A percentile compares a stretch with the other conserved stretches of the same genome.
Conservation (phyloP, 2,797 vertebrate genomes). For the Falco biarmicus region DNA sequence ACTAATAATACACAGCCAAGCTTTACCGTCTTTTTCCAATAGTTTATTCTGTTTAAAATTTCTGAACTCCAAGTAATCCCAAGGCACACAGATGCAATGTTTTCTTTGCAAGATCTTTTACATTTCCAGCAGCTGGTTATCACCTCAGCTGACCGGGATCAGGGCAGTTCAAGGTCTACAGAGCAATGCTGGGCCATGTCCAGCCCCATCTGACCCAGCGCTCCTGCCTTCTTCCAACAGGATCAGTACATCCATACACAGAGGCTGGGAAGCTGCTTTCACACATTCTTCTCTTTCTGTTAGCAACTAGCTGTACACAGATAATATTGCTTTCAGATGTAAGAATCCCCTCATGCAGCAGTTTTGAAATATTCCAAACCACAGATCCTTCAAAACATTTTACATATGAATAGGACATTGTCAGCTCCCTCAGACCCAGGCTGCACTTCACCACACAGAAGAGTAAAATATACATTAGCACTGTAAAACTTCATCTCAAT, state of each 20-base stretch:
- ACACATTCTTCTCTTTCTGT: neutral
- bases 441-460: conserved; percentile 28
- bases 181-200: neutral
- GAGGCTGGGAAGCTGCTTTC: neutral
- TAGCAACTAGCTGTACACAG: neutral
- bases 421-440: conserved; percentile 25
- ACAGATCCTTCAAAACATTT: conserved; percentile 38
- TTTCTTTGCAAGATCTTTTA: neutral
- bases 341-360: neutral
- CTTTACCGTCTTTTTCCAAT: neutral
- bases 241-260: fast-evolving
- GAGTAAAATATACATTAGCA: conserved; percentile 56
- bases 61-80: conserved; percentile 32
- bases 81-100: neutral
- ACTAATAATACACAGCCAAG: neutral
- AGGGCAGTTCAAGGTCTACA: neutral
- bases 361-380: conserved; percentile 30
- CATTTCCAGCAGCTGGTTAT: neutral
- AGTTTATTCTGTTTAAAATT: conserved; percentile 28
- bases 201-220: fast-evolving
- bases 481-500: conserved; percentile 53
- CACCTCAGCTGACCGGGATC: neutral
- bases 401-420: conserved; percentile 51
- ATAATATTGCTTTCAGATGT: conserved; percentile 40
- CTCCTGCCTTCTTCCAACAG: neutral